Evolutionary conservation across 1,140 invertebrate genomes (phyloP).

Genomic region (Panonychus citri): DNA sequence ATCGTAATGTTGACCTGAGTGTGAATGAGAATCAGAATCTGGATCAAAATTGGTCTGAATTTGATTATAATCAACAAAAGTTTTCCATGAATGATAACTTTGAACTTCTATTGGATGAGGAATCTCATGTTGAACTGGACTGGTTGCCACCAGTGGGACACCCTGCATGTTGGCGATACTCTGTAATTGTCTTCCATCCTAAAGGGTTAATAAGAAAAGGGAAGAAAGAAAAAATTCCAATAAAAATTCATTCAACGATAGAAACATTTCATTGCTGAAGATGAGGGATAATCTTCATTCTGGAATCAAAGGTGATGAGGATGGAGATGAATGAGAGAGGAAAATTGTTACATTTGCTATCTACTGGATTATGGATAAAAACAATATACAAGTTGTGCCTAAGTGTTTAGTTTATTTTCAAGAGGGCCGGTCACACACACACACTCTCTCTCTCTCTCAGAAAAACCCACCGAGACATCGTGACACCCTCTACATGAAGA

Average conservation of each 20-base stretch:
- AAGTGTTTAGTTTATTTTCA: too few relatives aligned
- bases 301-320: not conserved
- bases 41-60: conserved; percentile 65
- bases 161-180: conserved; percentile 78
- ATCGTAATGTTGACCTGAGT: conserved; percentile 19
- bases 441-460: too few relatives aligned
- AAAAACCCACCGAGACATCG: too few relatives aligned
- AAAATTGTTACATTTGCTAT: too few relatives aligned
- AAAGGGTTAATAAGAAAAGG: conserved; percentile 13
- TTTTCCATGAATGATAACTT: conserved; percentile 92
- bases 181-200: conserved; percentile 66
- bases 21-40: conserved; percentile 49
- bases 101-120: conserved; percentile 71
- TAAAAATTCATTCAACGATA: too few relatives aligned
- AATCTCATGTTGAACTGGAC: conserved; percentile 71
- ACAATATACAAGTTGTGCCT: too few relatives aligned
- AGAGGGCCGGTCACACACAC: too few relatives aligned
- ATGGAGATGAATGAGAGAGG: not conserved
- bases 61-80: conserved; percentile 66
- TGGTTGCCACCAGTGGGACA: conserved; percentile 85
- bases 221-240: conserved; percentile 5
- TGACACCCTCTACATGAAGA: too few relatives aligned
- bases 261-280: not conserved
- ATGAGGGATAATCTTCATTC: not conserved
- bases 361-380: too few relatives aligned